These are phyloP conservation scores for Anguilla pacifica DNA, from an alignment of 2,797 vertebrate species.

Conservation along the genomic window DNA sequence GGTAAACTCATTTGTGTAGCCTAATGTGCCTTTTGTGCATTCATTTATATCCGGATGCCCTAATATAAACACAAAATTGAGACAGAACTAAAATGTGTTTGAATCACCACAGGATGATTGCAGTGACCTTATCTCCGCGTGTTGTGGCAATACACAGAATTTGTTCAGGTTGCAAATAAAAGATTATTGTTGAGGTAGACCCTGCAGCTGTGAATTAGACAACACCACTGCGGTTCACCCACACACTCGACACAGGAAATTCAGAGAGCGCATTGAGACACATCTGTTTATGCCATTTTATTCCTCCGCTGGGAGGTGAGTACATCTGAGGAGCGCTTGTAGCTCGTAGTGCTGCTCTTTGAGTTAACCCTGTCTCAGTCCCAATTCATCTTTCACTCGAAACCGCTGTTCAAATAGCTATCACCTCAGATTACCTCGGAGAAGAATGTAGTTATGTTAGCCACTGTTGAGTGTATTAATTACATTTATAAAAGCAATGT, in stretches of 20 bases:
- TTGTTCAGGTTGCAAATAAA: background rate
- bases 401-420: background rate
- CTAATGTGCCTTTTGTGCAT: background rate
- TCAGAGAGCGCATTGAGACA: constrained; percentile 67
- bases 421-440: background rate
- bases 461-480: background rate
- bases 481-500: background rate
- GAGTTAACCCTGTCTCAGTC: background rate
- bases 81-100: background rate
- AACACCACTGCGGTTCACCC: constrained; percentile 44
- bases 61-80: background rate
- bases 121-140: background rate
- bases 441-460: background rate
- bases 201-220: constrained; percentile 32
- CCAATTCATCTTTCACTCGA: background rate
- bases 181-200: background rate
- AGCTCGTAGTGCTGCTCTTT: background rate
- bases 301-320: background rate
- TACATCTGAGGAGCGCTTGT: background rate
- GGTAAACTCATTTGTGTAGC: constrained; percentile 49
- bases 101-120: background rate
- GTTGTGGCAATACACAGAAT: background rate
- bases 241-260: constrained; percentile 65
- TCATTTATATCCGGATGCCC: background rate
- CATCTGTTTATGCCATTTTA: constrained; percentile 72